Conservation (phyloP, 2,113 vertebrate genomes). For the Seriola rivoliana region DNA sequence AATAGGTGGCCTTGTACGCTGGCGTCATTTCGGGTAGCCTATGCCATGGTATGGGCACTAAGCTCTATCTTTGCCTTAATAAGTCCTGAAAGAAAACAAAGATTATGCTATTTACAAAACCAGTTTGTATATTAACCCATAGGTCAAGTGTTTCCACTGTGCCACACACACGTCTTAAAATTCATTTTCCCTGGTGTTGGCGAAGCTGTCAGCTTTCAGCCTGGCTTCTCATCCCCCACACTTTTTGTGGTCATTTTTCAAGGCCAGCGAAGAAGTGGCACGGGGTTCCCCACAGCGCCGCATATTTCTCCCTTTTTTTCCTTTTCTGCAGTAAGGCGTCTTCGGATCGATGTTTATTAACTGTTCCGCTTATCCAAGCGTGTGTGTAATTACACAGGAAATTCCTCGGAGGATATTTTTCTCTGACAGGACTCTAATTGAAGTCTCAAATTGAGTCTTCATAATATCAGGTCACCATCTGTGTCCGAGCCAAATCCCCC, state of each 20-base stretch:
- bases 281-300: conserved; percentile 9
- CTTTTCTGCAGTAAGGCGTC: conserved; percentile 28
- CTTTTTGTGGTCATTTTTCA: not conserved
- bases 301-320: conserved; percentile 37
- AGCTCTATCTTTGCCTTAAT: not conserved
- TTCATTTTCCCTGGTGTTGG: conserved; percentile 8
- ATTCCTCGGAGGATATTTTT: conserved; percentile 44
- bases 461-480: conserved; percentile 65
- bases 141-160: conserved; percentile 20
- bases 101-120: not conserved
- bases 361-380: conserved; percentile 46
- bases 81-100: not conserved
- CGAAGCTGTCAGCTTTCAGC: conserved; percentile 57
- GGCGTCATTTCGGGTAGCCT: not conserved
- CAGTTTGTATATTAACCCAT: not conserved
- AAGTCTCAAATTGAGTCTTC: conserved; percentile 51
- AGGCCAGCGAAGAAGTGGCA: conserved; percentile 22
- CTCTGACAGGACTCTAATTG: conserved; percentile 38
- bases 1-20: conserved; percentile 40
- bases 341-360: conserved; percentile 73
- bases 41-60: not conserved
- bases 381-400: conserved; percentile 58
- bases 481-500: conserved; percentile 47
- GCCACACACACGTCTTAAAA: not conserved
- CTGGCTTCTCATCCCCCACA: conserved; percentile 5